phyloP scores from a whole-genome alignment of 2,113 vertebrate genomes.

The Leptocoma aspasia region DNA sequence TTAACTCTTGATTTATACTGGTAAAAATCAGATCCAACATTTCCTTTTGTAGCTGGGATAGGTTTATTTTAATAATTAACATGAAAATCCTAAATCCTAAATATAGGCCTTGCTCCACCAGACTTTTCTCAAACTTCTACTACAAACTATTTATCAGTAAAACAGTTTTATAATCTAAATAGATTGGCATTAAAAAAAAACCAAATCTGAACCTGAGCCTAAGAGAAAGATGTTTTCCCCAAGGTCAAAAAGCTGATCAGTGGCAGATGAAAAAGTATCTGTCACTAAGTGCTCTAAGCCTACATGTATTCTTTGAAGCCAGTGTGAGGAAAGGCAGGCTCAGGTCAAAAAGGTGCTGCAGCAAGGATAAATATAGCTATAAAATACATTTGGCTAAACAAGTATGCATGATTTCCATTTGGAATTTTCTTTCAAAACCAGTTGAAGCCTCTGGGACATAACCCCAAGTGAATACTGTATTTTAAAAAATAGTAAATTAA shows the following conservation, averaged over 20 bases:
- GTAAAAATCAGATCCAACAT: not conserved
- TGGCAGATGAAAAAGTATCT: not conserved
- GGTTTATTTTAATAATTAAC: not conserved
- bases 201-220: not conserved
- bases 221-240: not conserved
- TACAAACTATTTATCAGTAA: not conserved
- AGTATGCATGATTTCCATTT: not conserved
- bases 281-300: not conserved
- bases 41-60: not conserved
- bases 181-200: not conserved
- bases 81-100: not conserved
- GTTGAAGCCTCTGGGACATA: not conserved
- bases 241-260: not conserved
- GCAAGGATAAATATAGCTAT: not conserved
- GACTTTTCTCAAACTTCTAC: not conserved
- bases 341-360: not conserved
- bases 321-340: not conserved
- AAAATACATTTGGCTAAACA: not conserved
- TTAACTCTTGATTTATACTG: not conserved
- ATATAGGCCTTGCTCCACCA: not conserved
- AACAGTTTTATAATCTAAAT: not conserved
- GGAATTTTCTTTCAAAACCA: not conserved
- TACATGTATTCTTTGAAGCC: not conserved
- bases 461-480: rapidly evolving
- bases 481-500: not conserved